A percentile compares a stretch with the other conserved stretches of the same genome.
phyloP scores from a whole-genome alignment of 1,140 invertebrate species.

The Camponotus floridanus region DNA sequence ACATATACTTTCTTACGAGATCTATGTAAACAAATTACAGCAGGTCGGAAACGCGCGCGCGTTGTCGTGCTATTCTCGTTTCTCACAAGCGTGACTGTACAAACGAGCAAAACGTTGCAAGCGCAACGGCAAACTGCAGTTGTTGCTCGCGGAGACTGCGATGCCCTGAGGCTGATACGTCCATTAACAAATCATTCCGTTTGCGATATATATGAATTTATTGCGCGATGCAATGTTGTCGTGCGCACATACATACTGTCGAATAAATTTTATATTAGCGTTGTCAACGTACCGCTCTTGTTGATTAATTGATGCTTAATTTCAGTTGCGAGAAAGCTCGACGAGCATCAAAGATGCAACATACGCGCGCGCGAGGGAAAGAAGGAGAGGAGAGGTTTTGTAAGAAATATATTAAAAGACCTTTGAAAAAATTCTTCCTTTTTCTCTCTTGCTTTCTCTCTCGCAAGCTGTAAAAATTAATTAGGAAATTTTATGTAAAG shows the following conservation, averaged over 20 bases:
- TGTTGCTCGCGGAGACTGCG: constrained; percentile 22
- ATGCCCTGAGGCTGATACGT: constrained; percentile 51
- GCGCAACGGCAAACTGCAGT: constrained; percentile 14
- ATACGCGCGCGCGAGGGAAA: neutral
- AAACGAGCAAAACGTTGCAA: constrained; percentile 51
- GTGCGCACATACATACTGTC: no score
- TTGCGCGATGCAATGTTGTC: constrained; percentile 5
- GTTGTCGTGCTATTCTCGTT: constrained; percentile 11
- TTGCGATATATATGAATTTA: constrained; percentile 49
- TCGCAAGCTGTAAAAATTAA: neutral
- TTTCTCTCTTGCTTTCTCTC: neutral
- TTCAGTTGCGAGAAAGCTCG: constrained; percentile 34
- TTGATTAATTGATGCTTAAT: constrained; percentile 51
- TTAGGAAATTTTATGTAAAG: neutral
- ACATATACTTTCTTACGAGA: neutral
- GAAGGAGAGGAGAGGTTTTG: neutral
- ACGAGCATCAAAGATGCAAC: constrained; percentile 14
- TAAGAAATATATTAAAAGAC: constrained; percentile 25
- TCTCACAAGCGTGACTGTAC: constrained; percentile 38
- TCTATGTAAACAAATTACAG: constrained; percentile 8
- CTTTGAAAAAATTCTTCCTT: neutral
- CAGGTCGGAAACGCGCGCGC: neutral
- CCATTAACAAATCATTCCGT: constrained; percentile 63
- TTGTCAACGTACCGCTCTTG: constrained; percentile 19
- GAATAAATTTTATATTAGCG: constrained; percentile 50